These are phyloP conservation scores for Trematomus bernacchii DNA, from an alignment of 2,797 vertebrate genomes.

Conservation along the genomic window DNA sequence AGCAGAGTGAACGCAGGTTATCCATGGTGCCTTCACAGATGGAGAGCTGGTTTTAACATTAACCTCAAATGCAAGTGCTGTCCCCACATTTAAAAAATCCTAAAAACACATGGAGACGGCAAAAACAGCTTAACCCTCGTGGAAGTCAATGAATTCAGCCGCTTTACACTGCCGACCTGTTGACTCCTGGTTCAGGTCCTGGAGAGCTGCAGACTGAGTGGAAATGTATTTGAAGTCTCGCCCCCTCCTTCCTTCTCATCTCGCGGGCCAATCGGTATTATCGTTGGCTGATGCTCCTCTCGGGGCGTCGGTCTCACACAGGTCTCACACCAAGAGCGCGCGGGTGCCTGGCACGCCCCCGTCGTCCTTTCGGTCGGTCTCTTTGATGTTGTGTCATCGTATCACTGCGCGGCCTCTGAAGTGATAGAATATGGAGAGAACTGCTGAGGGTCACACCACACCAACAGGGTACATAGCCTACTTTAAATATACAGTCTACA, in stretches of 20 bases:
- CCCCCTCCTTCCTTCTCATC: constrained; percentile 41
- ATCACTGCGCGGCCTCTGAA: constrained; percentile 65
- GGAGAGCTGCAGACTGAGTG: constrained; percentile 39
- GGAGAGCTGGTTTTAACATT: constrained; percentile 4
- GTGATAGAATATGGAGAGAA: constrained; percentile 35
- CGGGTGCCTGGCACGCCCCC: constrained; percentile 60
- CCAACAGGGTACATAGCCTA: background rate
- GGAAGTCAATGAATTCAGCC: constrained; percentile 3
- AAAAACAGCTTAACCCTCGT: constrained; percentile 35
- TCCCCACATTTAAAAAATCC: background rate
- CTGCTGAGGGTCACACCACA: constrained; percentile 20
- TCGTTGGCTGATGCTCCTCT: constrained; percentile 73
- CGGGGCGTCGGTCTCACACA: constrained; percentile 79
- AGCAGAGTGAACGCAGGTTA: constrained; percentile 13
- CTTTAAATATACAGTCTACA: too few relatives aligned
- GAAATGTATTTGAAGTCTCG: constrained; percentile 71
- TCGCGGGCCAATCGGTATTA: constrained; percentile 81
- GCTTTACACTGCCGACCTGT: constrained; percentile 4
- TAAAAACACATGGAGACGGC: background rate
- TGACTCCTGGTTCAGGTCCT: constrained; percentile 43
- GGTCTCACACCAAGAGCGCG: constrained; percentile 57
- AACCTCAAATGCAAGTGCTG: constrained; percentile 14
- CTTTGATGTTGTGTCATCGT: constrained; percentile 69
- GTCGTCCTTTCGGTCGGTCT: constrained; percentile 26
- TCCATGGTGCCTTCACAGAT: constrained; percentile 50